phyloP scores from a whole-genome alignment of 2,888 invertebrate species.

The Zaprionus obscuricornis region DNA sequence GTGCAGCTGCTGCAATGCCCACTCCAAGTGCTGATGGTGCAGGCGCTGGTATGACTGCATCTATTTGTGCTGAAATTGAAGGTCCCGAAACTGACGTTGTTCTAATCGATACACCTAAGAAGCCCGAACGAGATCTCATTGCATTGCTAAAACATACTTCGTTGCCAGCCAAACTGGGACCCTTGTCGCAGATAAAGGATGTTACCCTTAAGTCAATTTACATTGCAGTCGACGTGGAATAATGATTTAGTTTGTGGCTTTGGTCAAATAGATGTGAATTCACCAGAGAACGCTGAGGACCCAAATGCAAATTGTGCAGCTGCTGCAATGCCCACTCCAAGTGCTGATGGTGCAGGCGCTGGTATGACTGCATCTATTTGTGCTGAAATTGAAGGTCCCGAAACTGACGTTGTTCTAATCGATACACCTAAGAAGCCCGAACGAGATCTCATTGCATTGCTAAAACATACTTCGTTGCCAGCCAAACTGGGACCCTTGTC shows the following conservation, averaged over 20 bases:
- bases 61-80: constrained; percentile 91
- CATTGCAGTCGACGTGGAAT: constrained; percentile 87
- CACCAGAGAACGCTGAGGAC: too few species aligned
- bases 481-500: constrained; percentile 71
- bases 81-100: constrained; percentile 91
- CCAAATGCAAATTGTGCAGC: constrained; percentile 84
- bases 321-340: constrained; percentile 60
- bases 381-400: constrained; percentile 93
- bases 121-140: constrained; percentile 88
- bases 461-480: constrained; percentile 85
- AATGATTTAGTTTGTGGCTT: too few species aligned
- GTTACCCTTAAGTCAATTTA: constrained; percentile 84
- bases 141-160: constrained; percentile 87
- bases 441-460: constrained; percentile 87
- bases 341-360: constrained; percentile 52
- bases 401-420: constrained; percentile 90
- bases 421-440: constrained; percentile 90
- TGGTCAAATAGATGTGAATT: too few species aligned
- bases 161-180: constrained; percentile 72
- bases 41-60: constrained; percentile 81
- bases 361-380: constrained; percentile 85
- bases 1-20: constrained; percentile 74
- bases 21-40: constrained; percentile 59
- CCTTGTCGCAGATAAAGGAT: constrained; percentile 83
- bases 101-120: constrained; percentile 89